Evolutionary conservation across 2,888 invertebrate genomes (phyloP), one percentile per base, ranked within the genome.

Genomic region (Poecilobothrus nobilitatus): DNA sequence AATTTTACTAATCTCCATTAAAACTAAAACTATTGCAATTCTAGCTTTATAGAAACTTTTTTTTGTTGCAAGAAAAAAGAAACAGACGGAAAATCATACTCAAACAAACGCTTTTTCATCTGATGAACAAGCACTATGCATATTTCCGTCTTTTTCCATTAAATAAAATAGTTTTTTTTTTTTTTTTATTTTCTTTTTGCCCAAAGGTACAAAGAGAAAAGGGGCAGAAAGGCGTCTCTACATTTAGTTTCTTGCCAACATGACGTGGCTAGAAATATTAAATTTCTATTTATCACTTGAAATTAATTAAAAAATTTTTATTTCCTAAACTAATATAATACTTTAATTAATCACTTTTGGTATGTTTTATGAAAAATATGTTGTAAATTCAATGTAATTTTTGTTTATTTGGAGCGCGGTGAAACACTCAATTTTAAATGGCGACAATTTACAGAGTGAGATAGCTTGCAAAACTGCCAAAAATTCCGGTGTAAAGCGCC

Each of bases 291-390:
- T 63, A 63, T 27, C 27, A 63, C 63, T 18, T 63, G 63, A 27
- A 63, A 63, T 27, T 63, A 22, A 22, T 63, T 63, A 5, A 63
- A 22, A 27, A 63, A 27, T 12, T 27, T 6, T 63, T 63, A 63
- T 63, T 63, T 15, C 22, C 27, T 63, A 27, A 27, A 20, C 18
- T 27, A 15, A 63, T 22, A 27, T 15, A 63, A 63, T 63, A 63
- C 63, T 63, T 63, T 63, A 63, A 27, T 63, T 63, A 63, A 63
- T 63, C 63, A 63, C 63, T 63, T 63, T 63, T 63, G 27, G 27
- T 63, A 63, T n/a, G 27, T 27, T 63, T 63, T n/a, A 27, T 63
- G 27, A 63, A 18, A 27, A 33, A 63, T 27, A 27, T 63, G 15
- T 22, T 63, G 63, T 63, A 63, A 63, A 63, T 63, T 63, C 63